Percentiles rank a stretch among this genome's conserved stretches.
Conservation (phyloP, 2,113 vertebrate species). For the Nothocercus julius region DNA sequence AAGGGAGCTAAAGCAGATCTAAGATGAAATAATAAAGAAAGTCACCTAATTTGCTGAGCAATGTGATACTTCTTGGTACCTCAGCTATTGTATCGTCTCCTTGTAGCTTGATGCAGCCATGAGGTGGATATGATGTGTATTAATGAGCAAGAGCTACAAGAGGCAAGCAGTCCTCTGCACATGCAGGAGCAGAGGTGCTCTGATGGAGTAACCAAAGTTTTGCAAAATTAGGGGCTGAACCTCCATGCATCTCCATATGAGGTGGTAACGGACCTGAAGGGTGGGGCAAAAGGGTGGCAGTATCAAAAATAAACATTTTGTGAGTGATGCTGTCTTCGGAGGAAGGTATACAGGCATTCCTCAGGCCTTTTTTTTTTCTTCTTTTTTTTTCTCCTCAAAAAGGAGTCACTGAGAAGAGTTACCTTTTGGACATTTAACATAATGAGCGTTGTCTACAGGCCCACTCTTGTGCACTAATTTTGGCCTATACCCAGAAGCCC, state of each 20-base stretch:
- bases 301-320: not conserved
- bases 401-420: not conserved
- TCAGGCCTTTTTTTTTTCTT: not conserved
- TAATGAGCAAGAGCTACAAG: not conserved
- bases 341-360: not conserved
- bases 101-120: not conserved
- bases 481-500: not conserved
- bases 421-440: not conserved
- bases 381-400: not conserved
- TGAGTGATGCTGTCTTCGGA: not conserved
- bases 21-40: not conserved
- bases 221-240: not conserved
- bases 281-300: not conserved
- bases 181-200: not conserved
- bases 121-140: accelerated
- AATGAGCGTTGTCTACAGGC: not conserved
- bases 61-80: not conserved
- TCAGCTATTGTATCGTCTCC: not conserved
- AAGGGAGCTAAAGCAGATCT: not conserved
- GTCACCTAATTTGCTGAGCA: not conserved
- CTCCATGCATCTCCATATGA: not conserved
- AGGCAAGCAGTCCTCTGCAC: not conserved
- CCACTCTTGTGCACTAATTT: not conserved
- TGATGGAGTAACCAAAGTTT: not conserved
- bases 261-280: not conserved